Conservation (phyloP, 2,888 invertebrate species). For the Cabera pusaria region DNA sequence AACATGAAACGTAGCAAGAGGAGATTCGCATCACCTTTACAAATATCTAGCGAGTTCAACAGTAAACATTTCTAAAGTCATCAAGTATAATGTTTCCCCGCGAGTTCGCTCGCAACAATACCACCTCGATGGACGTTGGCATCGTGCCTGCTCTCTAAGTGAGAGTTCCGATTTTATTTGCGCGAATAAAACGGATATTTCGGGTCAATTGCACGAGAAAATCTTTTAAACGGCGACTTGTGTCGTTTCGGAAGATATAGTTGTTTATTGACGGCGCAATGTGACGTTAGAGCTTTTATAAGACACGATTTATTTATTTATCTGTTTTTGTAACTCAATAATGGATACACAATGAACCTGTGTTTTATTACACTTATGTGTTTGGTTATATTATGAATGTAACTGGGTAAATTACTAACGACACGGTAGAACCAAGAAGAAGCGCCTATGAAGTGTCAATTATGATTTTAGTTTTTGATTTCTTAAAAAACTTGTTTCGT, state of each 20-base stretch:
- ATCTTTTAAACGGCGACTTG: conserved; percentile 32
- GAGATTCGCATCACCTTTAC: conserved; percentile 20
- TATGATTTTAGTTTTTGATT: no score
- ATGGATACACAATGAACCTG: no score
- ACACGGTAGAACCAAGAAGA: no score
- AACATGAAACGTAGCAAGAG: conserved; percentile 11
- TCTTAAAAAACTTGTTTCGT: no score
- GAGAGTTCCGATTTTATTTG: conserved; percentile 37
- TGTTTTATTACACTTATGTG: no score
- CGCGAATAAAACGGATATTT: conserved; percentile 35
- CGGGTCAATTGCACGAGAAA: conserved; percentile 35
- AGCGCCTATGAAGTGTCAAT: no score
- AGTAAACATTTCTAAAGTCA: conserved; percentile 33
- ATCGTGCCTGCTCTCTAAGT: conserved; percentile 35
- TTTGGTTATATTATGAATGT: no score
- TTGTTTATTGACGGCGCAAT: conserved; percentile 28
- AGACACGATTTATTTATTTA: no score
- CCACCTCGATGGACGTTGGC: conserved; percentile 32
- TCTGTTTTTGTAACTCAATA: no score
- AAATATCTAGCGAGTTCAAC: conserved; percentile 25
- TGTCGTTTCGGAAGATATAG: conserved; percentile 22
- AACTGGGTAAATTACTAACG: no score
- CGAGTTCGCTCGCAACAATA: conserved; percentile 27
- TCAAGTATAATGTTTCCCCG: conserved; percentile 34
- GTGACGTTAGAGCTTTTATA: conserved; percentile 12